These are phyloP conservation scores for Antennarius maculatus DNA, from an alignment of 2,797 vertebrate genomes.

Conservation along the genomic window DNA sequence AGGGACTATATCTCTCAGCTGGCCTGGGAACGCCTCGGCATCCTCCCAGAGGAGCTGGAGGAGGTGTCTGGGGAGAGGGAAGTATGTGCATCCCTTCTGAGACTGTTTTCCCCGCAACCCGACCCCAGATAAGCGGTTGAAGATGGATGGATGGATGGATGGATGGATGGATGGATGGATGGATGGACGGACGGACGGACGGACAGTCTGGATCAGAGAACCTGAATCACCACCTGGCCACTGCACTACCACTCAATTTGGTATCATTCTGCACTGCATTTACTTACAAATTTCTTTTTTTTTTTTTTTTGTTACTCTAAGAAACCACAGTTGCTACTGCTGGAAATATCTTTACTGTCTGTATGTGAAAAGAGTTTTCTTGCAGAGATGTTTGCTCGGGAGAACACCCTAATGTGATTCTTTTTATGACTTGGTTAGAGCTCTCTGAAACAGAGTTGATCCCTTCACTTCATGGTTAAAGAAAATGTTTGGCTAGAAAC, in stretches of 20 bases:
- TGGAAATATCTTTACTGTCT: slow-evolving; percentile 17
- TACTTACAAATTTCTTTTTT: not conserved
- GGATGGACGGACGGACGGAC: too few species aligned
- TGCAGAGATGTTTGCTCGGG: slow-evolving; percentile 26
- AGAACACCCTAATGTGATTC: slow-evolving; percentile 29
- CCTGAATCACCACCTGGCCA: too few species aligned
- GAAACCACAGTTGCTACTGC: slow-evolving; percentile 29
- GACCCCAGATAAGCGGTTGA: too few species aligned
- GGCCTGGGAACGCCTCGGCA: too few species aligned
- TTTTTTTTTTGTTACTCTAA: slow-evolving; percentile 9
- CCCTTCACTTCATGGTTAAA: slow-evolving; percentile 30
- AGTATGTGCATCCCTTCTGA: too few species aligned
- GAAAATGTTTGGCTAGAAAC: slow-evolving; percentile 18
- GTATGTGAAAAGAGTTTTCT: slow-evolving; percentile 28
- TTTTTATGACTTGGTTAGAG: slow-evolving; percentile 36
- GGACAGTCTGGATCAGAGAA: not conserved
- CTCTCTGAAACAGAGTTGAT: slow-evolving; percentile 14
- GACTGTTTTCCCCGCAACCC: too few species aligned
- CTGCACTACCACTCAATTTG: not conserved
- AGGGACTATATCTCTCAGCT: too few species aligned
- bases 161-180: too few species aligned
- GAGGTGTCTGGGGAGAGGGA: too few species aligned
- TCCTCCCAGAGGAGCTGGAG: too few species aligned
- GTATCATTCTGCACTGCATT: not conserved
- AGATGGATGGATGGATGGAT: too few species aligned